Evolutionary conservation across 53 echinoderm and acorn worm species (phyloP), one percentile per base, ranked within the genome.

Genomic region (Hippasteria phrygiana): DNA sequence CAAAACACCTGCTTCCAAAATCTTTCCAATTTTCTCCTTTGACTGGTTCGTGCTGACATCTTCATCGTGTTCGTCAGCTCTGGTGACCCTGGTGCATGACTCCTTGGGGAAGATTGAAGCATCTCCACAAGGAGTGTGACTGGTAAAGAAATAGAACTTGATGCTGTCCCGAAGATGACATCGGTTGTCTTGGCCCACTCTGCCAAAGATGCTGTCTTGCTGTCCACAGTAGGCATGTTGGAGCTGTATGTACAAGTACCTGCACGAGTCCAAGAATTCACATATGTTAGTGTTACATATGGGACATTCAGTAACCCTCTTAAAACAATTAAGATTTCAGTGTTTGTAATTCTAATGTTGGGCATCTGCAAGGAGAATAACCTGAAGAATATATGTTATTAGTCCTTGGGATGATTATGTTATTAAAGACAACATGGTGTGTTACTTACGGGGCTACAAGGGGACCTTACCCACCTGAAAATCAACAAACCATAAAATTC

Each of bases 121-220:
- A 94, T 98, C 99, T 27, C 99, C 99, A 90, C 97, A 97, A 38
- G 97, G 97, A 37, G 95, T 97, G 24, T 92, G 93, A 34, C 97
- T 97, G 33, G 93, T 92, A 82, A 66, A 97, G 74, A 97, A 88
- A 62, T 92, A 93, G 32, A 97, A 97, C 18, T 55, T 79, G 10
- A 97, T 75, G 32, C 72, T 88, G 8, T 88, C 80, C 55, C 90
- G 93, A 67, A 97, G 70, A 34, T 32, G 69, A 43, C 88, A 91
- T 64, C 43, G 36, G 43, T 79, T 56, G 26, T 89, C 74, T 13
- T 74, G 74, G 62, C 86, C 87, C 1, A 77, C 84, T 71, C 59
- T 18, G 18, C 5, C 17, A 29, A 97, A 97, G 59, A 97, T 92
- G 47, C 88, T 92, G 64, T 69, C 88, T 51, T 81, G 65, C 56